These are phyloP conservation scores for Melospiza melodia DNA, from an alignment of 2,113 vertebrate genomes.

Conservation along the genomic window DNA sequence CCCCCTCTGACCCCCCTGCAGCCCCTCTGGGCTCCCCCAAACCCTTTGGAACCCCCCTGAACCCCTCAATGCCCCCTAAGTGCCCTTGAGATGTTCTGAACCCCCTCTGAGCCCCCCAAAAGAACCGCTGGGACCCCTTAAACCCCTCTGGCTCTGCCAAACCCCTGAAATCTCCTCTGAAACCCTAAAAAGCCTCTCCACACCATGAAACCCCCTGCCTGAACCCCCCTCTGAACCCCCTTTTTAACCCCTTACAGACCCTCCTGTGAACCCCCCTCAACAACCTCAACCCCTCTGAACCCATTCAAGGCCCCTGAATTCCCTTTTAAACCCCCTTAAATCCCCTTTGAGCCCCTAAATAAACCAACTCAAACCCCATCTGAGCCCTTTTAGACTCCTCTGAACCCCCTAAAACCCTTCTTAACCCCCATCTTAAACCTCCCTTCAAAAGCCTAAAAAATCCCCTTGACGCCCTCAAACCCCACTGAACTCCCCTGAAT, in stretches of 20 bases:
- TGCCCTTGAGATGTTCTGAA: not conserved
- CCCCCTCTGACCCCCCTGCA: not conserved
- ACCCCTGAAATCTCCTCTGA: too few relatives aligned
- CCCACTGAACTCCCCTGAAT: too few relatives aligned
- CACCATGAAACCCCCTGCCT: not conserved
- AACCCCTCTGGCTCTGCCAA: not conserved
- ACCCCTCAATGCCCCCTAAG: too few relatives aligned
- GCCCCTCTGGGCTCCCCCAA: not conserved
- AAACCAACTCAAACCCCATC: not conserved
- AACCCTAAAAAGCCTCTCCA: too few relatives aligned
- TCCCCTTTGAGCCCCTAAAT: not conserved
- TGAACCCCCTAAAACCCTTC: not conserved
- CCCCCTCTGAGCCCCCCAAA: not conserved
- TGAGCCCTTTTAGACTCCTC: too few relatives aligned
- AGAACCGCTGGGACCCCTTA: too few relatives aligned
- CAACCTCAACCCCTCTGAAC: too few relatives aligned
- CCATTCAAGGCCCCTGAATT: not conserved
- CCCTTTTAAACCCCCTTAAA: not conserved
- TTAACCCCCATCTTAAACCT: not conserved
- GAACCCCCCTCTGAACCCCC: not conserved
- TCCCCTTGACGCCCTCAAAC: not conserved
- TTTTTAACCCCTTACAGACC: not conserved
- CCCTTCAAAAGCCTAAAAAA: rapidly evolving
- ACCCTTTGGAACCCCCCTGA: too few relatives aligned
- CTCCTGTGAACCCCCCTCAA: not conserved